A percentile compares a stretch with the other conserved stretches of the same genome.
Conservation (phyloP, 2,113 vertebrate genomes). For the Epinephelus cyanopodus region DNA sequence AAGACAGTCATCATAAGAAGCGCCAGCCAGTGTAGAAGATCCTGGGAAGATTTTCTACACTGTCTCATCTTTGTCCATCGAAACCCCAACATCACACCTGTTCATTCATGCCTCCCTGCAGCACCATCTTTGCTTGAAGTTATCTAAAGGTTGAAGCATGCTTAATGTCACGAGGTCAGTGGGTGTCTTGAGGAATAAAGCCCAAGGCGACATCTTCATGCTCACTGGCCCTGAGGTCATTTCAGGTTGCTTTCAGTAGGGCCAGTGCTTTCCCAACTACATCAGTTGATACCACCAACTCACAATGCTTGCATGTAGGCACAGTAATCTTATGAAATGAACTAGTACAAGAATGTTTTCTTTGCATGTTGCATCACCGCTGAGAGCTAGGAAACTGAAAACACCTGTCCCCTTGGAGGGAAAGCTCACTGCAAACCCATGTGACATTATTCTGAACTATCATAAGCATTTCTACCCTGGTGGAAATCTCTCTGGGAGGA, state of each 20-base stretch:
- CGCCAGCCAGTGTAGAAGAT: background rate
- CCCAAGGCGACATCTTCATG: rapidly evolving
- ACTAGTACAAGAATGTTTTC: background rate
- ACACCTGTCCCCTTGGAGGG: background rate
- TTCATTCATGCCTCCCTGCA: background rate
- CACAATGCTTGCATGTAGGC: too few relatives aligned
- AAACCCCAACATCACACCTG: slow-evolving; percentile 4
- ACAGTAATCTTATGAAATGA: background rate
- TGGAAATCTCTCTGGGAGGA: background rate
- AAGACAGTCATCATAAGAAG: slow-evolving; percentile 61
- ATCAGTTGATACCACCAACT: background rate
- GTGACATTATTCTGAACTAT: background rate
- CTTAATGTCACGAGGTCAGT: background rate
- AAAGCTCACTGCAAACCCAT: background rate
- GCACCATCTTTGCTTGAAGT: background rate
- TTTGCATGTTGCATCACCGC: background rate
- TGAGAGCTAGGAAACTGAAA: slow-evolving; percentile 2
- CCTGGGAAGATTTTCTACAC: background rate
- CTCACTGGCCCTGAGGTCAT: background rate
- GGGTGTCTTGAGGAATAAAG: background rate
- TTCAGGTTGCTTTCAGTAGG: background rate
- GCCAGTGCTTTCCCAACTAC: background rate
- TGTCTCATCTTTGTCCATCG: background rate
- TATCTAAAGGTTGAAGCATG: background rate
- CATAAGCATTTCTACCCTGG: background rate